Evolutionary conservation across 2,113 vertebrate species (phyloP), one percentile per base, ranked within the genome.

Genomic region (Triplophysa siluroides): DNA sequence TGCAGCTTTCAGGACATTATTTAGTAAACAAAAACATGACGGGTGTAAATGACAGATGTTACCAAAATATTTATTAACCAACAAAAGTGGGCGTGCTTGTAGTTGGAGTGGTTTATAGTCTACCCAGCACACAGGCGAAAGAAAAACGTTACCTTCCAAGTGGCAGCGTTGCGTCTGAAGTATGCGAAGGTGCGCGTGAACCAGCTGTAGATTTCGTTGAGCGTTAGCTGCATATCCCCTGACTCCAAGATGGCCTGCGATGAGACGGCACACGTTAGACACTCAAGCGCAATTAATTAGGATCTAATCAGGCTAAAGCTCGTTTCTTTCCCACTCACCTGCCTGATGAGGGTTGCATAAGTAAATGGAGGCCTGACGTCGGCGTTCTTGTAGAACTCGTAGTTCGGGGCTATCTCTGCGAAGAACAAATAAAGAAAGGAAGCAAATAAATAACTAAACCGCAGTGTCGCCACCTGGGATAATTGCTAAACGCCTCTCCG

Each of bases 201-300:
- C 98, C 98, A 99, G 96, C 97, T 99, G 95, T 99, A 99, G 95
- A 99, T 99, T 96, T 99, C 98, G 94, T 99, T 99, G 93, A 99
- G 97, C 87, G 97, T 99, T 96, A 99, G 94, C 97, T 99, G 98
- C 96, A 96, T 98, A 95, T 99, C 98, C 90, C 91, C 91, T 81
- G 97, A 97, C 94, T 99, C 98, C 96, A 99, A 96, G 95, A 99
- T 98, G 92, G 96, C 97, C 98, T 99, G 95, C 90, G 95, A 98
- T 93, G 93, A 97, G 94, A 97, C 93, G 94, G 95, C 95, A 93
- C 87, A 89, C 91, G 94, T 97, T 95, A 94, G 95, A 95, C 95
- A 95, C 93, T 91, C 93, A 83, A 54, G 82, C 61, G 75, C 72
- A 94, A 96, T 94, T 94, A 93, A 94, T 95, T 95, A 94, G 92